Base-by-base conservation (phyloP, 2,888 invertebrate genomes). In the Athalia circularis region DNA sequence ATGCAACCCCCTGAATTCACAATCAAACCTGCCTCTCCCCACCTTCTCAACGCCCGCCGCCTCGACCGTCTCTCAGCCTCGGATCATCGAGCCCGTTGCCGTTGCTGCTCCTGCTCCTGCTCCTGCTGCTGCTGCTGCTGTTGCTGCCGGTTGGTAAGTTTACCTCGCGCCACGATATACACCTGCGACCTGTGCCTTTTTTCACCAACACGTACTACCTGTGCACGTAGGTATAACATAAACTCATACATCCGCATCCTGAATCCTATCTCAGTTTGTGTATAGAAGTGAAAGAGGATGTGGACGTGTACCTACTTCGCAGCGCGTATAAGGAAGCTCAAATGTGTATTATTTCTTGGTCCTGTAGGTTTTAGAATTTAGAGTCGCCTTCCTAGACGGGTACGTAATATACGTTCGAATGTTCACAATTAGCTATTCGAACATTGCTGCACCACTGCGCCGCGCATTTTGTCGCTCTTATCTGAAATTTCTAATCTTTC, bases 1-100 rank as follows among this genome's bases (percentile, higher is more conserved):
- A 81, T 81, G 77, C 80, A 78, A 81, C 79, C 78, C 75, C 78
- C 78, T 78, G 77, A 80, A 80, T 79, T 78, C 78, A 75, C 76
- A 77, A 79, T 79, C 76, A 79, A 79, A 79, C 79, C 77, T 68
- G 77, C 74, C 77, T 70, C 62, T 78, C 64, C 62, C 68, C 78
- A 72, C 68, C 74, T 72, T 64, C 75, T 75, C 75, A 62, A 64
- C 75, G 62, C 64, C 75, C 64, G 75, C 29, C 29, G 29, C 61
- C 77, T 64, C 57, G 59, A 52, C 62, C 78, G 59, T 64, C 74
- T 29, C 29, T 61, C 65, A 62, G 64, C 48, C 78, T 65, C 65
- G 77, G 67, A 77, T 67, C 65, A 77, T 65, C 77, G 77, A 67
- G 77, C 65, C 29, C 29, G 29, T 29, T 2, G 29, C 29, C 29